Percentiles rank a stretch among this genome's conserved stretches.
Evolutionary conservation across 1,140 invertebrate genomes (phyloP).

Genomic region (Phymastichus coffea): DNA sequence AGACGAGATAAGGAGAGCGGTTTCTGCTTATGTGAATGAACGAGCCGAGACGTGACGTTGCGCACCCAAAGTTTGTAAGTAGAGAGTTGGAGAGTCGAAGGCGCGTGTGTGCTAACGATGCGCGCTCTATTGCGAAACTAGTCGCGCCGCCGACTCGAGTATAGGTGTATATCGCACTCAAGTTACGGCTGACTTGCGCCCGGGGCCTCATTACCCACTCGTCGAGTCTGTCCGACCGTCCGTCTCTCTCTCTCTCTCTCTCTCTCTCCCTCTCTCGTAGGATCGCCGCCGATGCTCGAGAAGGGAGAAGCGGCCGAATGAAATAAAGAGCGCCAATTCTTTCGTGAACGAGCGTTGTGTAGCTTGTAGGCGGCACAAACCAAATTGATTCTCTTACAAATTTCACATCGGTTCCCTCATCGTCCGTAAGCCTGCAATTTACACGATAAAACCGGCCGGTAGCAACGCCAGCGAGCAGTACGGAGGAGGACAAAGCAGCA

Average conservation of each 20-base stretch:
- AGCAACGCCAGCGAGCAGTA: constrained; percentile 27
- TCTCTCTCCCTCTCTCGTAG: background rate
- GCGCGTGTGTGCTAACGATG: background rate
- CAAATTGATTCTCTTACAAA: no score
- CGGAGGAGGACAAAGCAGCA: constrained; percentile 19
- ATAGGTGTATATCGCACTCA: no score
- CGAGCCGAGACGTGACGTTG: background rate
- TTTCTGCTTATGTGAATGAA: background rate
- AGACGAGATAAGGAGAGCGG: constrained; percentile 2
- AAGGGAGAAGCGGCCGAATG: constrained; percentile 7
- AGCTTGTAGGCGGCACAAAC: no score
- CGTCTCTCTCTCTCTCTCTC: background rate
- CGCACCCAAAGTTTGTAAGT: no score
- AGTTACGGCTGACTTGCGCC: no score
- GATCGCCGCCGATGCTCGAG: background rate
- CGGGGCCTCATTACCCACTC: no score
- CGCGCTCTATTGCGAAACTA: no score
- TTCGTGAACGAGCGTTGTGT: constrained; percentile 28
- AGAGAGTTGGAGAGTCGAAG: constrained; percentile 11
- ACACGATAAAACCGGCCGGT: constrained; percentile 23
- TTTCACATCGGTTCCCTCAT: constrained; percentile 26
- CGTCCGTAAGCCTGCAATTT: constrained; percentile 27
- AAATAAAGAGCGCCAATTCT: constrained; percentile 19
- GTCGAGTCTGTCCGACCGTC: no score
- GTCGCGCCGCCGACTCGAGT: no score